A percentile compares a stretch with the other conserved stretches of the same genome.
These are phyloP conservation scores for Platycheirus albimanus DNA, from an alignment of 2,888 invertebrate species.

Conservation along the genomic window DNA sequence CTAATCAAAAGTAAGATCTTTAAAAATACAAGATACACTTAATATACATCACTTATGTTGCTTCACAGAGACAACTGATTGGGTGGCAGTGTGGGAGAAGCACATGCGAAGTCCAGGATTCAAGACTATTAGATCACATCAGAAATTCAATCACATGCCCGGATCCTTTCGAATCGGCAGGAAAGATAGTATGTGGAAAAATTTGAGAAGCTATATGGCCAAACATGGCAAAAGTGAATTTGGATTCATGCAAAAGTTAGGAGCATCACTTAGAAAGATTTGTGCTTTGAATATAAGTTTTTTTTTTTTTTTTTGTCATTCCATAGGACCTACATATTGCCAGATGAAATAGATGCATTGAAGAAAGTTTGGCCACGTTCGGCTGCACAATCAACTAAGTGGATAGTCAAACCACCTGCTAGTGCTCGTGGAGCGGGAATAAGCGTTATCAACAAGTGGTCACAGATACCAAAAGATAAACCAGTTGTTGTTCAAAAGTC, in stretches of 20 bases:
- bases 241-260: conserved; percentile 92
- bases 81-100: conserved; percentile 99
- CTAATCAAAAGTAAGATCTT: conserved; percentile 89
- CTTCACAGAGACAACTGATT: conserved; percentile 89
- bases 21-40: too few relatives aligned
- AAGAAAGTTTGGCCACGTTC: conserved; percentile 94
- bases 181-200: conserved; percentile 96
- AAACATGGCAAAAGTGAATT: conserved; percentile 87
- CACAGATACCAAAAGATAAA: conserved; percentile 95
- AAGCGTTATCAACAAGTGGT: conserved; percentile 96
- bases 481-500: conserved; percentile 94
- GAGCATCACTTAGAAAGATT: too few relatives aligned
- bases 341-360: conserved; percentile 91
- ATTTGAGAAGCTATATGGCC: conserved; percentile 85
- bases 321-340: conserved; percentile 92
- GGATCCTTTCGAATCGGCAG: conserved; percentile 99
- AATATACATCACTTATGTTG: neutral
- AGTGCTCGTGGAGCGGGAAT: conserved; percentile 98
- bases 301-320: too few relatives aligned
- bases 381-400: conserved; percentile 90
- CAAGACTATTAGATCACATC: conserved; percentile 91
- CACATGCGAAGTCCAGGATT: conserved; percentile 97
- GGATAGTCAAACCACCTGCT: conserved; percentile 99
- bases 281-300: neutral
- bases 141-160: conserved; percentile 99